phyloP scores from a whole-genome alignment of 2,797 vertebrate species.

The Ambastaia sidthimunki region DNA sequence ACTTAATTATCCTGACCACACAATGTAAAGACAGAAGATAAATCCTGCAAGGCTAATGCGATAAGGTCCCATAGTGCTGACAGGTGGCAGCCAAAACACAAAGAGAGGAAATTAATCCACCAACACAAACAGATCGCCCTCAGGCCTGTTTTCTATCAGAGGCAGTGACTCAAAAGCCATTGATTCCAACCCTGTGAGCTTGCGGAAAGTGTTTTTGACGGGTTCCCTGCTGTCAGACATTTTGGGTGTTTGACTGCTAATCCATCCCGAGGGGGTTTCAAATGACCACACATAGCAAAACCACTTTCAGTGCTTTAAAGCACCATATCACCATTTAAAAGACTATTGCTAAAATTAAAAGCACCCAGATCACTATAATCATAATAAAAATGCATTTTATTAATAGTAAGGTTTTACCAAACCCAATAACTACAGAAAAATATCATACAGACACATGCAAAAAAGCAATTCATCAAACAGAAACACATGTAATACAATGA shows the following conservation, averaged over 20 bases:
- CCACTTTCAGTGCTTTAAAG: slow-evolving; percentile 14
- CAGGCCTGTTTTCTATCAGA: slow-evolving; percentile 43
- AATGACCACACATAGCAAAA: slow-evolving; percentile 23
- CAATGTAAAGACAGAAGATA: slow-evolving; percentile 34
- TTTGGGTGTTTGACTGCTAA: slow-evolving; percentile 42
- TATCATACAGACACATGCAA: no score
- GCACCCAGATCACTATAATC: no score
- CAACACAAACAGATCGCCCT: slow-evolving; percentile 54
- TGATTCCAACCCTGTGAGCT: slow-evolving; percentile 54
- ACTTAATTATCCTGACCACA: slow-evolving; percentile 60
- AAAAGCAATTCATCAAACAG: no score
- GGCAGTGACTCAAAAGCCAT: slow-evolving; percentile 54
- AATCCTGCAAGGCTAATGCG: slow-evolving; percentile 45
- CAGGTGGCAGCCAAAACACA: slow-evolving; percentile 58
- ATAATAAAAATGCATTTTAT: no score
- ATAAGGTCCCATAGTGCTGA: slow-evolving; percentile 56
- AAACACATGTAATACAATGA: no score
- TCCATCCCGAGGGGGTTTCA: slow-evolving; percentile 39
- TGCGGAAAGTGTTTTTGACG: slow-evolving; percentile 39
- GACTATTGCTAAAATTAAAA: neutral
- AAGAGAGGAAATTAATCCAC: slow-evolving; percentile 54
- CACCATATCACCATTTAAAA: slow-evolving; percentile 6
- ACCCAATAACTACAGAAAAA: no score
- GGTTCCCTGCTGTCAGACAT: slow-evolving; percentile 50
- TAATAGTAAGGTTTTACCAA: no score